These are phyloP conservation scores for Coracias cyanogaster DNA, from an alignment of 2,797 vertebrate species.

Conservation along the genomic window DNA sequence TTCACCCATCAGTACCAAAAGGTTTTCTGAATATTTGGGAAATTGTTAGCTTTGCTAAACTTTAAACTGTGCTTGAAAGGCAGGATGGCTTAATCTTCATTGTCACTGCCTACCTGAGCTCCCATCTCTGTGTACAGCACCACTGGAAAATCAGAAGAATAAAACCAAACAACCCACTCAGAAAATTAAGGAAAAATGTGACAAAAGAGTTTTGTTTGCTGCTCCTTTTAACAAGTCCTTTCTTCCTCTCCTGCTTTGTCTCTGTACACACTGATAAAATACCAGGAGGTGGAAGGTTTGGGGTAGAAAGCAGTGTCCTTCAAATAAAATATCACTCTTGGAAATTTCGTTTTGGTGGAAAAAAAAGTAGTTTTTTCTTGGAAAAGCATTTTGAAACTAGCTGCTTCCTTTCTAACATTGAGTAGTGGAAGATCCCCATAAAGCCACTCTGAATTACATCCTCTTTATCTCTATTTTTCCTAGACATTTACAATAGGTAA, in stretches of 20 bases:
- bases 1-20: not conserved
- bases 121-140: not conserved
- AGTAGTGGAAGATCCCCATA: not conserved
- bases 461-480: not conserved
- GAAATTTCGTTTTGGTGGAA: not conserved
- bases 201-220: not conserved
- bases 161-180: not conserved
- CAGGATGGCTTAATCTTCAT: not conserved
- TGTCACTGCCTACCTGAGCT: not conserved
- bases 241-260: not conserved
- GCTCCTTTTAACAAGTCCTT: not conserved
- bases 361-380: not conserved
- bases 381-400: not conserved
- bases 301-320: not conserved
- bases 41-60: not conserved
- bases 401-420: not conserved
- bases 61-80: not conserved
- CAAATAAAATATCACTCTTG: not conserved
- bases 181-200: not conserved
- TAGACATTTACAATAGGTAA: not conserved
- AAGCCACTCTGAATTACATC: not conserved
- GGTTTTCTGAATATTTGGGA: not conserved
- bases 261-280: not conserved
- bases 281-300: not conserved
- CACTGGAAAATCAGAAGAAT: not conserved